Evolutionary conservation across 2,797 vertebrate species (phyloP).

Genomic region (Thamnophis elegans): DNA sequence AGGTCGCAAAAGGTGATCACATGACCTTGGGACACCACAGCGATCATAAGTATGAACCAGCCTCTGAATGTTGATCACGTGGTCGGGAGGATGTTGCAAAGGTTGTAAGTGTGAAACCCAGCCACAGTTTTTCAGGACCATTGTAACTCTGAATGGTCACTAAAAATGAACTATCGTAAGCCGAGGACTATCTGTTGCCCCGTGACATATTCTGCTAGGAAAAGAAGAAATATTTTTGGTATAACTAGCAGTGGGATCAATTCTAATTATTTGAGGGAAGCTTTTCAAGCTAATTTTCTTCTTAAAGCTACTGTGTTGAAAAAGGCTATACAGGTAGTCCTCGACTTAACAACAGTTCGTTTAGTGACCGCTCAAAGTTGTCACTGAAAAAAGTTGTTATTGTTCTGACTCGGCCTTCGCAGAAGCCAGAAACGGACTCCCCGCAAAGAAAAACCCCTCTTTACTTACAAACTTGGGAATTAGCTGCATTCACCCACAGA

Average conservation of each 20-base stretch:
- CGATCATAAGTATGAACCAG: neutral
- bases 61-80: too few relatives aligned
- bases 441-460: too few relatives aligned
- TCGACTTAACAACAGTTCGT: too few relatives aligned
- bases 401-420: too few relatives aligned
- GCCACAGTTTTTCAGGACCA: neutral
- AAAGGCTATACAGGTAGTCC: neutral
- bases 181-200: neutral
- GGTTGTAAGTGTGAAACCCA: neutral
- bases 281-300: neutral
- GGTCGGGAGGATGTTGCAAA: neutral
- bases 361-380: too few relatives aligned
- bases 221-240: neutral
- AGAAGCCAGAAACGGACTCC: too few relatives aligned
- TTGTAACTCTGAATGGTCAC: neutral
- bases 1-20: neutral
- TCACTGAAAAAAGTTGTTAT: too few relatives aligned
- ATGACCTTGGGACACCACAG: neutral
- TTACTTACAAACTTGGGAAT: too few relatives aligned
- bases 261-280: neutral
- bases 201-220: neutral
- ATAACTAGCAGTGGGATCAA: neutral
- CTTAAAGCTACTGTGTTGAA: neutral
- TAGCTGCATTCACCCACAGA: too few relatives aligned
- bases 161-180: neutral